Percentiles rank a stretch among this genome's conserved stretches.
phyloP scores from a whole-genome alignment of 2,113 vertebrate genomes.

The Thymallus thymallus region DNA sequence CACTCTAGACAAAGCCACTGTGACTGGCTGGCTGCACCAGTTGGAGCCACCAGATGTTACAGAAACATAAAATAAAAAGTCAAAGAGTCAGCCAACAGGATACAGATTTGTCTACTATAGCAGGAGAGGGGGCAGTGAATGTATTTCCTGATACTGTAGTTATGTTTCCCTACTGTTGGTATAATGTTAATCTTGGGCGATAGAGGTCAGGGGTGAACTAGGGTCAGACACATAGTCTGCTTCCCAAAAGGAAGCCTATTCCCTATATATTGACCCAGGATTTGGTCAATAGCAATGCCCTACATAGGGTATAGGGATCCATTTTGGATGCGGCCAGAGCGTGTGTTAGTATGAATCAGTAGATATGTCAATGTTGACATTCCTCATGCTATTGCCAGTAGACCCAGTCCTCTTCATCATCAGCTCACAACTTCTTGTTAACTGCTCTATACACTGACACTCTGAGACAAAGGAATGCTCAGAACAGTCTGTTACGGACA shows the following conservation, averaged over 20 bases:
- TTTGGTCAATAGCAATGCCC: too few species aligned
- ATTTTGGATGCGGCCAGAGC: background rate
- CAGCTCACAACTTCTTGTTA: constrained; percentile 27
- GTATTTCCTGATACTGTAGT: background rate
- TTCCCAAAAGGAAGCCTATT: background rate
- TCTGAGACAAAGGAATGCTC: background rate
- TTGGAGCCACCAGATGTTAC: background rate
- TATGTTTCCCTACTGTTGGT: background rate
- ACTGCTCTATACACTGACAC: constrained; percentile 6
- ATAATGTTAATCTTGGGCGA: background rate
- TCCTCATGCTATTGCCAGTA: constrained; percentile 51
- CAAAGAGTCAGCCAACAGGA: background rate
- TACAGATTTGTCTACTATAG: background rate
- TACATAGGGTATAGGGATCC: too few species aligned
- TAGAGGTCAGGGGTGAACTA: background rate
- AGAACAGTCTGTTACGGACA: too few species aligned
- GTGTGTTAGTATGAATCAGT: background rate
- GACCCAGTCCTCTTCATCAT: constrained; percentile 19
- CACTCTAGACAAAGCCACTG: background rate
- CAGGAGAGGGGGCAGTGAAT: background rate
- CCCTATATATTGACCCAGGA: too few species aligned
- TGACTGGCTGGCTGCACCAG: background rate
- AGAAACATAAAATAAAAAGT: background rate
- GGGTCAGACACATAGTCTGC: background rate
- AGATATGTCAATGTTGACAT: constrained; percentile 41